A percentile compares a stretch with the other conserved stretches of the same genome.
Evolutionary conservation across 23 tunicate species (phyloP).

Genomic region (Trididemnum clinides): DNA sequence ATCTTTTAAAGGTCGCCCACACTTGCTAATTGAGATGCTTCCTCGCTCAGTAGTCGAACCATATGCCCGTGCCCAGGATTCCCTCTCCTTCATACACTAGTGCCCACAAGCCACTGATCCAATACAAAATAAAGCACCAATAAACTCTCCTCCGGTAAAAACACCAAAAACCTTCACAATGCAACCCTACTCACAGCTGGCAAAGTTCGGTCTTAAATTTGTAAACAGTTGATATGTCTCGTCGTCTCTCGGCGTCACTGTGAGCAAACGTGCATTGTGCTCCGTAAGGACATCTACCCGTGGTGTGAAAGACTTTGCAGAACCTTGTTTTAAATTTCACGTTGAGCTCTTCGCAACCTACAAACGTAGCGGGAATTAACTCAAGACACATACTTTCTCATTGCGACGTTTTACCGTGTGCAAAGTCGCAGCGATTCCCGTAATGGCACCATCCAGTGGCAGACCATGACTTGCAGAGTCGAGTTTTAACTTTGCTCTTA

Average conservation of each 20-base stretch:
- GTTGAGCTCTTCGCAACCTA: constrained; percentile 74
- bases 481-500: constrained; percentile 62
- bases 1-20: no score
- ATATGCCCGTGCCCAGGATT: no score
- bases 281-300: constrained; percentile 92
- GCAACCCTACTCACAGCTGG: constrained; percentile 77
- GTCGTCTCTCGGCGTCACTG: constrained; percentile 50
- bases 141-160: no score
- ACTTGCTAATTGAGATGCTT: no score
- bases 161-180: no score
- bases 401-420: constrained; percentile 60
- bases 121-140: no score
- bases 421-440: constrained; percentile 87
- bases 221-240: constrained; percentile 74
- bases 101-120: no score
- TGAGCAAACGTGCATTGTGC: constrained; percentile 93
- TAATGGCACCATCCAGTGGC: constrained; percentile 62
- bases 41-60: no score
- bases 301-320: constrained; percentile 70
- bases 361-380: neutral
- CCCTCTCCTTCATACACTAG: no score
- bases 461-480: constrained; percentile 75
- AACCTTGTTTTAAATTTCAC: constrained; percentile 74
- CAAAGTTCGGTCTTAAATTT: constrained; percentile 86
- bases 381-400: neutral